phyloP scores from a whole-genome alignment of 2,888 invertebrate species.

The Tenthredo amoena region DNA sequence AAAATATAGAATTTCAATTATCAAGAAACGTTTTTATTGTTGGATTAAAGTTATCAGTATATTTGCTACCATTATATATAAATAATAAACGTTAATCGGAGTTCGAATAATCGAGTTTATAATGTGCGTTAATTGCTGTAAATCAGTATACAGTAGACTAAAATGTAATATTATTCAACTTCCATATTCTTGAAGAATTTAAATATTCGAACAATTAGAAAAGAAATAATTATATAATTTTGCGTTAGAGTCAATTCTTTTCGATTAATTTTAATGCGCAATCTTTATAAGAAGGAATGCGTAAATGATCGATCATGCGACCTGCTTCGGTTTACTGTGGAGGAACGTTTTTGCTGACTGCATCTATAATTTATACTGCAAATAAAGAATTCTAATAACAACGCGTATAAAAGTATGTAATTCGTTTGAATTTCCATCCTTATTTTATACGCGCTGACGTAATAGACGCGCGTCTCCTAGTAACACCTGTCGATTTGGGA shows the following conservation, averaged over 20 bases:
- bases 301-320: not conserved
- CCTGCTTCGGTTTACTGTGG: too few species aligned
- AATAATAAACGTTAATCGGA: too few species aligned
- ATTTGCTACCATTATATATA: not conserved
- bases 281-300: not conserved
- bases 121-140: not conserved
- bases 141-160: not conserved
- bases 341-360: not conserved
- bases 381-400: not conserved
- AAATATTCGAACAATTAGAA: not conserved
- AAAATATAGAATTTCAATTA: not conserved
- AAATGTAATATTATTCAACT: not conserved
- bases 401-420: not conserved
- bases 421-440: conserved; percentile 1
- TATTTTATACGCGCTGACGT: not conserved
- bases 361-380: not conserved
- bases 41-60: not conserved
- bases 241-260: not conserved
- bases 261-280: not conserved
- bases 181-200: not conserved
- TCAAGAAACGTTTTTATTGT: not conserved
- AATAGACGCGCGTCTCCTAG: conserved; percentile 3
- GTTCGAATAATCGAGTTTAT: not conserved
- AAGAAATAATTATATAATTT: not conserved
- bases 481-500: conserved; percentile 46